Evolutionary conservation across 2,888 invertebrate species (phyloP).

Genomic region (Thysanoteuthis rhombus): DNA sequence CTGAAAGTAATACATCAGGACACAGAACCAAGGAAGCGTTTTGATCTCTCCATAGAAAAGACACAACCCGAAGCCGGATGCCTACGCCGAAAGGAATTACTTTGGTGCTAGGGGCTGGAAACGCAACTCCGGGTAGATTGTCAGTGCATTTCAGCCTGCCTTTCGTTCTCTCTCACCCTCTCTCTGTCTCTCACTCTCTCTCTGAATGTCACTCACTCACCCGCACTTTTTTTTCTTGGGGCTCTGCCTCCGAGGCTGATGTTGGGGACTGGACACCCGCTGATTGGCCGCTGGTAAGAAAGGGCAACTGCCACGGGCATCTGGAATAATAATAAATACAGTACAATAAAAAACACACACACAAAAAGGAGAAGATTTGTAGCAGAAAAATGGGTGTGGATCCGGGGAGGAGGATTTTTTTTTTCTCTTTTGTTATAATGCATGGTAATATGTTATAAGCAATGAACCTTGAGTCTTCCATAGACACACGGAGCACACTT

Average conservation of each 20-base stretch:
- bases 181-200: neutral
- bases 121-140: neutral
- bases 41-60: neutral
- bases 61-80: neutral
- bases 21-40: neutral
- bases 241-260: neutral
- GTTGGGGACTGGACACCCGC: neutral
- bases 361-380: too few relatives aligned
- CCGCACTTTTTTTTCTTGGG: neutral
- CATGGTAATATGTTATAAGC: neutral
- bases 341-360: neutral
- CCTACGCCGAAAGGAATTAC: neutral
- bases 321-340: neutral
- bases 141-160: neutral
- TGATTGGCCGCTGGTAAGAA: neutral
- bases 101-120: conserved; percentile 12
- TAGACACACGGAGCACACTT: neutral
- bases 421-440: neutral
- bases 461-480: neutral
- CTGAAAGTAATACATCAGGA: neutral
- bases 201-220: neutral
- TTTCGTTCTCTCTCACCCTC: neutral
- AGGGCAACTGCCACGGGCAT: neutral
- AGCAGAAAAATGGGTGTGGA: too few relatives aligned
- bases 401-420: neutral